Evolutionary conservation across 2,888 invertebrate genomes (phyloP).

Genomic region (Deroplatys truncata): DNA sequence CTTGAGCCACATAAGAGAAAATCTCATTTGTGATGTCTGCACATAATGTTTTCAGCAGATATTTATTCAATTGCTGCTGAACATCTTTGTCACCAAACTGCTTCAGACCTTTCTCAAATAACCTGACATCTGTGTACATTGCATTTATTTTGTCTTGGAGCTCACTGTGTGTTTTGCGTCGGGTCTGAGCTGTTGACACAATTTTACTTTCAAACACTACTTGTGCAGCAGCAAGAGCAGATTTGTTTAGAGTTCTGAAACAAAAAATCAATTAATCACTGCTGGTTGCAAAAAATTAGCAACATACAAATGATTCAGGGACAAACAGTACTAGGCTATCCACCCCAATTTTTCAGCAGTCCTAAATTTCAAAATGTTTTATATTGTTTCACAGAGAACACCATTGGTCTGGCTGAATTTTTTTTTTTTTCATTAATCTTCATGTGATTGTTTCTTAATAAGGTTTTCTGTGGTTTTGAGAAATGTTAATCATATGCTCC

Average conservation of each 20-base stretch:
- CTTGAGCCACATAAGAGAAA: slow-evolving; percentile 71
- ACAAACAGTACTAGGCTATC: too few relatives aligned
- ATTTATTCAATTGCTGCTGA: slow-evolving; percentile 70
- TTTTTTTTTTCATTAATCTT: too few relatives aligned
- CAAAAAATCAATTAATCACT: slow-evolving; percentile 23
- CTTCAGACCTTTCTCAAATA: slow-evolving; percentile 75
- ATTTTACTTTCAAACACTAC: slow-evolving; percentile 69
- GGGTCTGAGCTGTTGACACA: slow-evolving; percentile 62
- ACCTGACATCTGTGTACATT: slow-evolving; percentile 66
- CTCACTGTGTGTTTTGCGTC: slow-evolving; percentile 75
- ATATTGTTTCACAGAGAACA: too few relatives aligned
- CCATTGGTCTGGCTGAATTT: too few relatives aligned
- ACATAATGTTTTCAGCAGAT: slow-evolving; percentile 78
- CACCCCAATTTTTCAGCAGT: not conserved
- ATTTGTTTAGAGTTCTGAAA: slow-evolving; percentile 60
- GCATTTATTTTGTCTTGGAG: slow-evolving; percentile 79
- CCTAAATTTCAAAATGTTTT: not conserved
- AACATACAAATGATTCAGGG: not conserved
- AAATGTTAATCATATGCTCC: too few relatives aligned
- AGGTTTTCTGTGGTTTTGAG: too few relatives aligned
- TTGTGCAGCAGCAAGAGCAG: slow-evolving; percentile 63
- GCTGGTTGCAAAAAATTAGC: not conserved
- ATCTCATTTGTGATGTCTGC: slow-evolving; percentile 77
- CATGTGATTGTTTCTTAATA: too few relatives aligned
- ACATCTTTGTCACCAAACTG: slow-evolving; percentile 44